Percentiles rank a stretch among this genome's conserved stretches.
Conservation (phyloP, 92 coral and sea anemone species). For the Actinernus sp. region DNA sequence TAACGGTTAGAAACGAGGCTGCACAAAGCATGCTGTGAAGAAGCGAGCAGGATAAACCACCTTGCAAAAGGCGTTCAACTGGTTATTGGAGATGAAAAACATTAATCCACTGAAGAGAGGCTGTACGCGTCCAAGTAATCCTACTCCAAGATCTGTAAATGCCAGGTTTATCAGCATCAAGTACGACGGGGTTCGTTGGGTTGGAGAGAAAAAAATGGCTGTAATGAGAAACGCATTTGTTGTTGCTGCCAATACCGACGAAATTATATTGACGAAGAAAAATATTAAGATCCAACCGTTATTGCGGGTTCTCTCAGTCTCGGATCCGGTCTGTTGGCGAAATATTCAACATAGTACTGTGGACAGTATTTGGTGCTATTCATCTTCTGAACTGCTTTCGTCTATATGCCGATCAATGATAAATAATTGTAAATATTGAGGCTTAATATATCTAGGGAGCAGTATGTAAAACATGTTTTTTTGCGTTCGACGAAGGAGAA, state of each 20-base stretch:
- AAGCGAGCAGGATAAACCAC: not conserved
- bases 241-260: not conserved
- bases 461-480: too few relatives aligned
- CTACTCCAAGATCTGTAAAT: not conserved
- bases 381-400: too few relatives aligned
- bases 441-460: too few relatives aligned
- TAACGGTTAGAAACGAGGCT: not conserved
- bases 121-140: not conserved
- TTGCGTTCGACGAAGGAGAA: too few relatives aligned
- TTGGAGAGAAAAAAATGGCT: not conserved
- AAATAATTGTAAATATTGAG: too few relatives aligned
- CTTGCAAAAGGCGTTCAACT: not conserved
- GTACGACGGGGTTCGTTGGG: not conserved
- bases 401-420: too few relatives aligned
- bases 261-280: not conserved
- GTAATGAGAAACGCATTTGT: not conserved
- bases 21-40: not conserved
- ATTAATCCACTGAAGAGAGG: not conserved
- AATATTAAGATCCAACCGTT: not conserved
- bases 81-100: not conserved
- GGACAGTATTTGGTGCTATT: too few relatives aligned
- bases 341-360: too few relatives aligned
- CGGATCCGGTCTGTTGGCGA: too few relatives aligned
- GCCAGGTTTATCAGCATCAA: constrained; percentile 1
- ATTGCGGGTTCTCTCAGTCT: too few relatives aligned